Base-by-base conservation (phyloP, 2,797 vertebrate species). In the Ciconia nigra region DNA sequence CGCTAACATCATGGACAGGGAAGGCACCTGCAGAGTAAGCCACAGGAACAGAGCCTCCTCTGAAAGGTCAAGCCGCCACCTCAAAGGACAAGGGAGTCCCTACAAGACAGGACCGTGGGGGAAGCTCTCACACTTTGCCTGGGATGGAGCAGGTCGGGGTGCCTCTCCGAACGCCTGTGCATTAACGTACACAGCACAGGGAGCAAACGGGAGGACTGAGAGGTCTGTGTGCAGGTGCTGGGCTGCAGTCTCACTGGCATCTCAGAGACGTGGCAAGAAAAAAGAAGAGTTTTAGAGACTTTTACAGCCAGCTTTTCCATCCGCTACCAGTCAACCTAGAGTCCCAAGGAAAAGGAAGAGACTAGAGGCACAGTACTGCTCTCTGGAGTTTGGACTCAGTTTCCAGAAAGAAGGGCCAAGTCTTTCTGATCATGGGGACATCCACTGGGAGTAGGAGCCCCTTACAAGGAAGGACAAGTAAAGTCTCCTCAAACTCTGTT, bases 181-280 rank as follows among this genome's bases (percentile, higher is more conserved):
- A 1, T 25, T 44, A 6, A n/a, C 1, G 0, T 5, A 19, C 1
- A 3, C 26, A 54, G 58, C 37, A 37, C 1, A 0, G 35, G 58
- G 17, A 78, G 49, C 24, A 58, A 52, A 58, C 0, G 4, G 62
- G 44, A 54, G 18, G 22, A 26, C 69, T 16, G 18, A 35, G 49
- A 42, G 5, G 5, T 49, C 55, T 31, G 9, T 14, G 37, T 37
- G 10, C 29, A 71, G 33, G 13, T 42, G 20, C 17, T 35, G 41
- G 44, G 33, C 52, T 84, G 55, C 41, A 26, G 19, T 12, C 52
- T 70, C 62, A 29, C 29, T 13, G 11, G 5, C 16, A 46, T n/a
- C 62, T 29, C 0, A 0, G 28, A n/a, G 31, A 10, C 0, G 0
- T 13, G 8, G n/a, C 31, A 63, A 52, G 31, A 52, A 54, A 71